Evolutionary conservation across 2,797 vertebrate genomes (phyloP), one percentile per base, ranked within the genome.

Genomic region (Manis javanica): DNA sequence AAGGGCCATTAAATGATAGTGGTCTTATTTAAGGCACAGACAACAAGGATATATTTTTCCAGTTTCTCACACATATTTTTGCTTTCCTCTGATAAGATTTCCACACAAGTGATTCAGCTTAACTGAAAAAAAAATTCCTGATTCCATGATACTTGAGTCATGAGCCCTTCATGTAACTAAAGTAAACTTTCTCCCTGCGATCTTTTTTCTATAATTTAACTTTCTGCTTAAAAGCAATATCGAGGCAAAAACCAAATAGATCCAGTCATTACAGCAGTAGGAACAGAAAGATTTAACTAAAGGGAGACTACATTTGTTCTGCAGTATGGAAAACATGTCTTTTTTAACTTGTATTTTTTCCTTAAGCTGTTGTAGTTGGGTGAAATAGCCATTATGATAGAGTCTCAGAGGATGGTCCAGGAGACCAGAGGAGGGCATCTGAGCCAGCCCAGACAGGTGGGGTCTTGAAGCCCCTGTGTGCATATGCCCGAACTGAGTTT

Each of bases 51-150:
- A 24, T 26, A 63, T 95, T 88, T 86, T 95, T 90, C 42, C 10
- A 9, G 37, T 51, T 90, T 90, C 72, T 93, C 42, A 91, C 31
- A 39, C n/a, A 29, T 26, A 24, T 46, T 53, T 39, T 49, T 7
- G 16, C 21, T 46, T 46, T 26, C 13, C 55, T 23, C n/a, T 78
- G 42, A 86, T 68, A 94, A 85, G 68, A 88, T 94, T 96, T 93
- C 92, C 51, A 61, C 46, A 53, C 89, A 53, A 91, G 26, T 61
- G 83, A 95, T 75, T 92, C 63, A 84, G 23, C 14, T 74, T 85
- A 91, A 85, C 11, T 39, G 57, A 69, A n/a, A 23, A 68, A 68
- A 87, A 57, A 92, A 86, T 82, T n/a, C 64, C 63, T 29, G 26
- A n/a, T 94, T 85, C 24, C 49, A 1, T 57, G 34, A 85, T n/a